Evolutionary conservation across 2,113 vertebrate genomes (phyloP), one percentile per base, ranked within the genome.

Genomic region (Heterochromis multidens): DNA sequence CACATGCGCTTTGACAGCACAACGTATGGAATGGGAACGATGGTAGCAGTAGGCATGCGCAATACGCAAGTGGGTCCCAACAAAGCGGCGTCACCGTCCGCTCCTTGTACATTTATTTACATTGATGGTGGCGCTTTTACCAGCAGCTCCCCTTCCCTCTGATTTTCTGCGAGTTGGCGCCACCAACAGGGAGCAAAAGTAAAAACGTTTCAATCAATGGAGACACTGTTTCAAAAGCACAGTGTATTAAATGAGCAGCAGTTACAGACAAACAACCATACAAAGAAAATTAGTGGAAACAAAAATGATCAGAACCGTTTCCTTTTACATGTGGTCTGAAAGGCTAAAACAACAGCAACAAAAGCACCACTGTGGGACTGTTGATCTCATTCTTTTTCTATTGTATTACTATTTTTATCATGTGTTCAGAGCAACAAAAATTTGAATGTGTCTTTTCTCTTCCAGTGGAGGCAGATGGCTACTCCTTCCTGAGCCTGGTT

Each of bases 1-100:
- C 79, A 7, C 89, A 84, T 65, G 91, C 83, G 79, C 60, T 9
- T 0, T 25, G 17, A 8, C 0, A 5, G 54, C 3, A 3, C 3
- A 2, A 31, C 1, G 0, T 1, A 5, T 3, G 4, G 27, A 29
- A 19, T 0, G 0, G n/a, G 9, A 6, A 49, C 14, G 1, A 11
- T 4, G 3, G 13, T 19, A n/a, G 8, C 4, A 37, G 0, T 76
- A 3, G 88, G 92, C 93, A 87, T 83, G 93, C 87, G 90, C 14
- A 0, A 0, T 0, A 27, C 3, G 0, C 2, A 1, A n/a, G 3
- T 0, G 25, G 29, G n/a, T 4, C 7, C 12, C 4, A 2, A 0
- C 0, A 1, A 1, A 0, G 4, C 8, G 0, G 60, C 83, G 74
- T 86, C 23, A 79, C 56, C 0, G 83, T 10, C 86, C 1, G 0